Evolutionary conservation across 2,888 invertebrate genomes (phyloP), one percentile per base, ranked within the genome.

Genomic region (Stomorhina lunata): DNA sequence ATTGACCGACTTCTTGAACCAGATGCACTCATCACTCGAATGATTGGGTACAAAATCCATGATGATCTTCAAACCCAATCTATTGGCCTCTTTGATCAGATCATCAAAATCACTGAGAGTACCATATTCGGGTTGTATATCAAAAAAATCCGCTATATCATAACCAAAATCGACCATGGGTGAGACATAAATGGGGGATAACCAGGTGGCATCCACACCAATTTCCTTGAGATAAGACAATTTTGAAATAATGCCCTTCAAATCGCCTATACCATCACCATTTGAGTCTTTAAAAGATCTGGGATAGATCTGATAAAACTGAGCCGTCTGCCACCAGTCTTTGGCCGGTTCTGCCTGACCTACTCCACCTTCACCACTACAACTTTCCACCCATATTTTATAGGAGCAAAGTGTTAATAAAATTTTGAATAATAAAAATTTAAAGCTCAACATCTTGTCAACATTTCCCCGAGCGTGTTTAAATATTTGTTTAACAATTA

Each of bases 91-190:
- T 0, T 84, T 85, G 0, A 94, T 87, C 10, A 96, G 89, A 0
- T 92, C 89, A 1, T 93, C 92, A 63, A 97, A 95, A 89, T 97
- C 96, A 0, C 92, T 92, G 90, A 96, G 91, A 0, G 93, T 95
- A 0, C 97, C 97, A 88, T 95, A 97, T 68, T 93, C 93, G 0
- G 94, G 90, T 85, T 96, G 95, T 29, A 97, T 93, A 20, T 93
- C 92, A 69, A 92, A 94, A 90, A 95, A 97, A 91, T 97, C 93
- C 29, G 95, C 94, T 85, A 97, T 95, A 88, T 98, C 97, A 86
- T 97, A 97, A 0, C 97, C 97, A 88, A 95, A 95, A 91, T 98
- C 97, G 0, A 93, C 92, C 95, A 96, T 95, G 0, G 97, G 97
- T 0, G 96, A 96, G 73, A 92, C 92, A 90, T 94, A 96, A 86